Percentiles rank a stretch among this genome's conserved stretches.
These are phyloP conservation scores for Parasteatoda lunata DNA, from an alignment of 2,888 invertebrate species.

Conservation along the genomic window DNA sequence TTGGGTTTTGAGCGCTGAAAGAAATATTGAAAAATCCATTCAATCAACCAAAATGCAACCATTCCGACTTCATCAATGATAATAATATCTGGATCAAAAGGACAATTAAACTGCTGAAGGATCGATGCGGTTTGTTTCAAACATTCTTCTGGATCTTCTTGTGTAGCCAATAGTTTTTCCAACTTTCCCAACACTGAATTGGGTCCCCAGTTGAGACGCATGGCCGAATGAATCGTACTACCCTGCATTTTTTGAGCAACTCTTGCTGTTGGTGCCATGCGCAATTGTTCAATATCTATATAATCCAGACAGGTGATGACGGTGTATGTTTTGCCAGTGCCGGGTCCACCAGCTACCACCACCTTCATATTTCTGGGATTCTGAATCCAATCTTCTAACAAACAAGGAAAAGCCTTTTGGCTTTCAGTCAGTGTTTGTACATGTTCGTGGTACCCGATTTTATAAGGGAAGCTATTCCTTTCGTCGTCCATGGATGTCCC, in stretches of 20 bases:
- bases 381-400: not conserved
- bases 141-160: not conserved
- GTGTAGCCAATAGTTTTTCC: not conserved
- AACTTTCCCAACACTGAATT: not conserved
- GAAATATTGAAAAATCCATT: not conserved
- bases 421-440: not conserved
- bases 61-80: not conserved
- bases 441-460: conserved; percentile 29
- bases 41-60: not conserved
- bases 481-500: conserved; percentile 15
- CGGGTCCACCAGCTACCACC: conserved; percentile 16
- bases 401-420: not conserved
- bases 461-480: not conserved
- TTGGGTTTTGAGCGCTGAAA: not conserved
- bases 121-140: not conserved
- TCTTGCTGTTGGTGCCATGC: conserved; percentile 6
- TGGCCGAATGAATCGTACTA: conserved; percentile 10
- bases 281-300: not conserved
- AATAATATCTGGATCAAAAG: not conserved
- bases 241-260: conserved; percentile 1
- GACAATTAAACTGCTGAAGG: not conserved
- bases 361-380: not conserved
- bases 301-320: not conserved
- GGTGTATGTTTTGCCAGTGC: conserved; percentile 17
- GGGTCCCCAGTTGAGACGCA: not conserved